These are phyloP conservation scores for Criorhina ranunculi DNA, from an alignment of 2,888 invertebrate genomes.

Conservation along the genomic window DNA sequence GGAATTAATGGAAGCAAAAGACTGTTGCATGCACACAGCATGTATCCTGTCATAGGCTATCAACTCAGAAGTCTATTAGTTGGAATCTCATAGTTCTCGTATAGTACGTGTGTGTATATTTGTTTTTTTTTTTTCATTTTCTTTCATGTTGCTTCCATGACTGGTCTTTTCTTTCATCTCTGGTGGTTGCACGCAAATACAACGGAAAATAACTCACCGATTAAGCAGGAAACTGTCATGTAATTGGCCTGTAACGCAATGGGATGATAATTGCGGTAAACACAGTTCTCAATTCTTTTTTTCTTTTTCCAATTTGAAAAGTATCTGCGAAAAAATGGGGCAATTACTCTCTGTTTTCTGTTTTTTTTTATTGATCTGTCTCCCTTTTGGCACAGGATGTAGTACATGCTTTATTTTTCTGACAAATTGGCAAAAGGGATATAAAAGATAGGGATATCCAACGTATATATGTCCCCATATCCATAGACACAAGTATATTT, in stretches of 20 bases:
- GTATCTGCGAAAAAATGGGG: constrained; percentile 59
- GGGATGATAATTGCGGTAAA: constrained; percentile 28
- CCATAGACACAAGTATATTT: constrained; percentile 3
- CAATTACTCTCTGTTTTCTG: constrained; percentile 52
- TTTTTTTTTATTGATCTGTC: constrained; percentile 59
- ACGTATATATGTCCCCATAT: constrained; percentile 21
- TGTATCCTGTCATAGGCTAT: constrained; percentile 71
- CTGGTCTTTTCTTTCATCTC: constrained; percentile 9
- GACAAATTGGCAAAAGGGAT: constrained; percentile 71
- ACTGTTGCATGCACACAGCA: constrained; percentile 49
- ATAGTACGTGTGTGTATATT: constrained; percentile 12
- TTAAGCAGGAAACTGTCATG: constrained; percentile 59
- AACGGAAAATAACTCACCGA: constrained; percentile 57
- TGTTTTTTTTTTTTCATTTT: no score
- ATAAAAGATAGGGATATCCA: constrained; percentile 42
- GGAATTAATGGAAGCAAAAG: constrained; percentile 8
- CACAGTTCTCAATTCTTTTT: constrained; percentile 19
- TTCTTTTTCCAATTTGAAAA: constrained; percentile 53
- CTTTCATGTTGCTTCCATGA: constrained; percentile 15
- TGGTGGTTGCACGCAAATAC: constrained; percentile 60
- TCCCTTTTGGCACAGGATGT: not conserved
- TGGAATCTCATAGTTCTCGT: constrained; percentile 17
- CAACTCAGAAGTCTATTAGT: constrained; percentile 63
- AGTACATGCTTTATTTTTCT: constrained; percentile 36
- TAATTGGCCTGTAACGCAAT: constrained; percentile 57